phyloP scores from a whole-genome alignment of 2,113 vertebrate species.

The Mohoua ochrocephala region DNA sequence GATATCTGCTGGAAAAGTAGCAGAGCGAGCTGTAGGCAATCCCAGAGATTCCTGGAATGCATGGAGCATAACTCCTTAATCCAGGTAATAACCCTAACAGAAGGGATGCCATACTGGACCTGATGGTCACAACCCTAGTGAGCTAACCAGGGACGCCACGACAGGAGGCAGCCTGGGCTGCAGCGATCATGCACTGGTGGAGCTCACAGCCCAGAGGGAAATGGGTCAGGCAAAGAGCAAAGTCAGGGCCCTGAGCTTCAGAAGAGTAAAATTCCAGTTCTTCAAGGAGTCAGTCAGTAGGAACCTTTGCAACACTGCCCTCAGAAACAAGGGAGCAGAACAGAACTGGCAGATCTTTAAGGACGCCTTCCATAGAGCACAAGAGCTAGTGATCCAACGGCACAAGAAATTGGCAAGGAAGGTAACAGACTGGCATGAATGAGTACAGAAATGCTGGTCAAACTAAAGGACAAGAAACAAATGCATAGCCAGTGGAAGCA shows the following conservation, averaged over 20 bases:
- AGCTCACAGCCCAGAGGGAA: neutral
- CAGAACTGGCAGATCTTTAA: neutral
- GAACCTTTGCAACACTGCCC: neutral
- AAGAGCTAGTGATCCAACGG: neutral
- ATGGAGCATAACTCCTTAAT: neutral
- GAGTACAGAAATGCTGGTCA: neutral
- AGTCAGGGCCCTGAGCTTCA: neutral
- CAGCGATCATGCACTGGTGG: neutral
- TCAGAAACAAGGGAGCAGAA: neutral
- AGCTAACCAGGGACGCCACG: accelerated
- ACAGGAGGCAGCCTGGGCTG: neutral
- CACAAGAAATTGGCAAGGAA: neutral
- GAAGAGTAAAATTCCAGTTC: neutral
- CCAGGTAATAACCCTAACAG: neutral
- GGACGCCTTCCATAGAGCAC: neutral
- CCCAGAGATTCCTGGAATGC: neutral
- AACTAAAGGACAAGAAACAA: neutral
- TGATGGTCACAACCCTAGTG: neutral
- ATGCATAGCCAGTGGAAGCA: neutral
- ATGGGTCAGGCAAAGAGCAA: neutral
- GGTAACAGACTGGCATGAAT: neutral
- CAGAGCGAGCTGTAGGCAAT: neutral
- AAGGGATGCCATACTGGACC: neutral
- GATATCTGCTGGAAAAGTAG: neutral
- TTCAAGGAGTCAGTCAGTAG: neutral